These are phyloP conservation scores for Anabas testudineus DNA, from an alignment of 2,797 vertebrate genomes.

Conservation along the genomic window DNA sequence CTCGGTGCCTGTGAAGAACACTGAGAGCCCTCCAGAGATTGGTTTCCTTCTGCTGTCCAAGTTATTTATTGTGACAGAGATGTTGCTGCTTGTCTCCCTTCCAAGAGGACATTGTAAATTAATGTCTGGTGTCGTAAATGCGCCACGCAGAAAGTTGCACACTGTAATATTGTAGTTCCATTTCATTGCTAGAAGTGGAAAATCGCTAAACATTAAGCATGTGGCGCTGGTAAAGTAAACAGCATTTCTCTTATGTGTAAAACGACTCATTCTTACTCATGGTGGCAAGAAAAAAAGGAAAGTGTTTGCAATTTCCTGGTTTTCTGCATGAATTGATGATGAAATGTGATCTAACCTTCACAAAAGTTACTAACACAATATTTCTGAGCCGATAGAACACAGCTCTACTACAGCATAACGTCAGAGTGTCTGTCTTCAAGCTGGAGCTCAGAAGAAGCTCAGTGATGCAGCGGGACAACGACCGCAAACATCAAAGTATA, in stretches of 20 bases:
- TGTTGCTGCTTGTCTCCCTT: slow-evolving; percentile 30
- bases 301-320: too few species aligned
- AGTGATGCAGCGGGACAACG: too few species aligned
- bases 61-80: slow-evolving; percentile 53
- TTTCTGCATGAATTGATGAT: too few species aligned
- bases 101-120: slow-evolving; percentile 25
- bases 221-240: background rate
- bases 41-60: slow-evolving; percentile 35
- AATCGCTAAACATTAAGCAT: background rate
- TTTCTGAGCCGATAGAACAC: too few species aligned
- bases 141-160: slow-evolving; percentile 2
- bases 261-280: background rate
- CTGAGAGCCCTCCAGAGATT: slow-evolving; percentile 36
- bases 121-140: slow-evolving; percentile 35
- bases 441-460: too few species aligned
- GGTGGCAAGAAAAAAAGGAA: too few species aligned
- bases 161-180: background rate
- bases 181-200: background rate
- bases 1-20: slow-evolving; percentile 25
- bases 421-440: too few species aligned
- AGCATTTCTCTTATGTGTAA: background rate
- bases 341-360: too few species aligned
- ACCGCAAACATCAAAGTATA: too few species aligned
- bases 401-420: too few species aligned
- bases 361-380: too few species aligned